Base-by-base conservation (phyloP, 2,113 vertebrate species). In the Vanacampus margaritifer region DNA sequence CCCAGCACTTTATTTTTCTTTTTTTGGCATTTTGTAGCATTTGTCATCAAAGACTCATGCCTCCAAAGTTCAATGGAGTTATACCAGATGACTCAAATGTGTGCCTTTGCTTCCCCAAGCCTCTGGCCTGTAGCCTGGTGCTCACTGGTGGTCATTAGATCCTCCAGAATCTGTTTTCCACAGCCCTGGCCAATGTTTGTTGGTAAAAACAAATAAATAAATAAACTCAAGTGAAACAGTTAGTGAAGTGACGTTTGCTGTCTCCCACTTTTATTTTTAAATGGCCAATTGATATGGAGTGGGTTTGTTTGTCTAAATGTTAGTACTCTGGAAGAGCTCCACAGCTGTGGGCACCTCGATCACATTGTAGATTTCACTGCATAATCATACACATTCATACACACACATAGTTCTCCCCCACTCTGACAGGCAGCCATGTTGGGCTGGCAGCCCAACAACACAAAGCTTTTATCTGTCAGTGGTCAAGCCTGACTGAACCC, bases 391-490 rank as follows among this genome's bases (percentile, higher is more conserved):
- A 63, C 73, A 69, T 57, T 69, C 64, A 69, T 75, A 69, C 65
- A 54, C 65, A 79, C 71, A 85, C 83, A 74, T 79, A 68, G 75
- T 83, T 79, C 84, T 89, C 86, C 87, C 86, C 85, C 86, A 88
- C 87, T 81, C 86, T 87, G 86, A 89, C 88, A 89, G 83, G 85
- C 88, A 86, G 84, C 87, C 88, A 89, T 89, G 86, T 90, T 90
- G 86, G 81, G 74, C 84, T 90, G 89, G 88, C 88, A 91, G 89
- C 88, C 84, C 84, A 88, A 89, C 88, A 91, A 88, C 88, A 89
- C 88, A 90, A 88, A 89, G 88, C 89, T 88, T 90, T 90, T 89
- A 89, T 91, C 89, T 91, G 89, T 91, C 88, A 88, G 87, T 90
- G 88, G 89, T 90, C 88, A 91, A 88, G 88, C 88, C 85, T 90